Conservation (phyloP, 2,888 invertebrate species). For the Silvanus unidentatus region DNA sequence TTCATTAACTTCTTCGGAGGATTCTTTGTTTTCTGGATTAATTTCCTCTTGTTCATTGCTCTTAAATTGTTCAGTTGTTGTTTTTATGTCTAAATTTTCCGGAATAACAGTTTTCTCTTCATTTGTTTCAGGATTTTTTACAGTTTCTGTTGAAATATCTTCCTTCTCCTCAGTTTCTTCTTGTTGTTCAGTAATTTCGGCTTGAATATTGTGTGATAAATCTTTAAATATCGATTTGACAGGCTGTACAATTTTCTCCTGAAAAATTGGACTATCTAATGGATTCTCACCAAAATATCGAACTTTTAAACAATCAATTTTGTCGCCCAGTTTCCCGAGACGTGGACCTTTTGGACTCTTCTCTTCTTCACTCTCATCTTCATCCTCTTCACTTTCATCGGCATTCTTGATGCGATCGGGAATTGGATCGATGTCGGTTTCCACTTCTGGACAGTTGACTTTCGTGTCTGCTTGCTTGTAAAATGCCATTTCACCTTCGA, state of each 20-base stretch:
- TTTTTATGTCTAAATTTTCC: background rate
- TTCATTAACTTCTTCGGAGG: background rate
- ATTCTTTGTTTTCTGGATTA: background rate
- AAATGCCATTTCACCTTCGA: slow-evolving; percentile 62
- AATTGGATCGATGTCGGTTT: slow-evolving; percentile 51
- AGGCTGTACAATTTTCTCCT: slow-evolving; percentile 50
- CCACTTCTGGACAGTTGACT: slow-evolving; percentile 52
- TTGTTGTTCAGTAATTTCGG: background rate
- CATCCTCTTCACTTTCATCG: slow-evolving; percentile 39
- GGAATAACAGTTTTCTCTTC: background rate
- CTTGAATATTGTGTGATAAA: background rate
- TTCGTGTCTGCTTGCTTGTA: slow-evolving; percentile 57
- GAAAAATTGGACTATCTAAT: slow-evolving; percentile 68
- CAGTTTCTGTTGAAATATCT: background rate
- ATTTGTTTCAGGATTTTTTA: background rate
- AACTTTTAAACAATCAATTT: slow-evolving; percentile 67
- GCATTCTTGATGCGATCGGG: slow-evolving; percentile 46
- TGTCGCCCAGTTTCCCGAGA: slow-evolving; percentile 61
- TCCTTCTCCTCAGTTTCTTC: background rate
- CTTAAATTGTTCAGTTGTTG: background rate
- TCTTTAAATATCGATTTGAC: slow-evolving; percentile 46
- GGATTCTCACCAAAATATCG: slow-evolving; percentile 73
- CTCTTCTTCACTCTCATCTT: slow-evolving; percentile 31
- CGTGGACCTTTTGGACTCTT: slow-evolving; percentile 47
- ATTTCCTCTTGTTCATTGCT: slow-evolving; percentile 1